These are phyloP conservation scores for Aspidiotus rigidus DNA, from an alignment of 2,888 invertebrate species.

Conservation along the genomic window DNA sequence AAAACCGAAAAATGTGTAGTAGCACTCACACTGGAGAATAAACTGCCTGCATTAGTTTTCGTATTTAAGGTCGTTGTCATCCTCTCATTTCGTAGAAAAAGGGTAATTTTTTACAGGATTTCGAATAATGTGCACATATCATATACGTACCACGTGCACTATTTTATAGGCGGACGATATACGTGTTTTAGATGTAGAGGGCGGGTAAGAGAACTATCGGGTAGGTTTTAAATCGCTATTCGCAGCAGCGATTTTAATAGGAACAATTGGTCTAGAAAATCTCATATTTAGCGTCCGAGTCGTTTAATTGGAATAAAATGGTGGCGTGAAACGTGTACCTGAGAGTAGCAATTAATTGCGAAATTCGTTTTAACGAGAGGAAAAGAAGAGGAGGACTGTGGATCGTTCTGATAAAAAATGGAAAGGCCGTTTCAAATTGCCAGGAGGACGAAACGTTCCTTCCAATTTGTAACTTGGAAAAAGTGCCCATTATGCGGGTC, in stretches of 20 bases:
- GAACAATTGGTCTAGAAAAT: slow-evolving; percentile 2
- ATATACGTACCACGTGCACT: too few relatives aligned
- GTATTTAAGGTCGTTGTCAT: neutral
- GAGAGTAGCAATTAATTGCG: slow-evolving; percentile 28
- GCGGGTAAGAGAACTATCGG: neutral
- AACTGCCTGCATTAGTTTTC: too few relatives aligned
- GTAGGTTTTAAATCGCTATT: slow-evolving; percentile 2
- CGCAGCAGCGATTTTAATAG: neutral
- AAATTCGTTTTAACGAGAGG: neutral
- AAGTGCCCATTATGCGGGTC: slow-evolving; percentile 22
- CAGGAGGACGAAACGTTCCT: slow-evolving; percentile 21
- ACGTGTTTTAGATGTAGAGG: neutral
- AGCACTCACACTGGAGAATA: too few relatives aligned
- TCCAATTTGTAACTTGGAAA: slow-evolving; percentile 26
- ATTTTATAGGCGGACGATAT: neutral
- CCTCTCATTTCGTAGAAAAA: neutral
- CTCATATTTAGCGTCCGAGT: neutral
- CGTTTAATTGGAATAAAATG: slow-evolving; percentile 4
- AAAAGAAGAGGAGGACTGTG: slow-evolving; percentile 3
- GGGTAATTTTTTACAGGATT: slow-evolving; percentile 4
- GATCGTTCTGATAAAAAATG: slow-evolving; percentile 28
- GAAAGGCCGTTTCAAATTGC: slow-evolving; percentile 15
- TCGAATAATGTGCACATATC: neutral
- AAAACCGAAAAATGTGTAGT: too few relatives aligned
- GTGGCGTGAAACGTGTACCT: slow-evolving; percentile 20